Conservation (phyloP, 2,113 vertebrate species). For the Phoxinus phoxinus region DNA sequence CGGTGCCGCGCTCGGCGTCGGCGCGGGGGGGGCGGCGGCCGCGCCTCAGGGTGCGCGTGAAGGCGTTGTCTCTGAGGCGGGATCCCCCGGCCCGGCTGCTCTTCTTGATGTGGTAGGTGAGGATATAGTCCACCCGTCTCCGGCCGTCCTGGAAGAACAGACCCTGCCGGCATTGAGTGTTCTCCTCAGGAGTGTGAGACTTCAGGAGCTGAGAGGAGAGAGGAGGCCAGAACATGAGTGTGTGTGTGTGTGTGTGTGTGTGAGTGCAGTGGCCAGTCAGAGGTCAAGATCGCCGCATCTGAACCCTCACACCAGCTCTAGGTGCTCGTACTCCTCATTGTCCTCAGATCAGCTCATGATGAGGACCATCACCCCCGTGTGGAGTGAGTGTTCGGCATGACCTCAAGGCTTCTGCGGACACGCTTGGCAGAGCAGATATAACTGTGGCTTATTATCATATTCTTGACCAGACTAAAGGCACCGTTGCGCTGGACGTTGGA, state of each 20-base stretch:
- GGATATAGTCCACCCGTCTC: constrained; percentile 91
- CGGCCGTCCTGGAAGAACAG: constrained; percentile 93
- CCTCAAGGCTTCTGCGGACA: not conserved
- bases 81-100: constrained; percentile 66
- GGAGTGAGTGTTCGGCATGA: not conserved
- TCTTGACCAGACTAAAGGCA: not conserved
- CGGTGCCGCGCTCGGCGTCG: constrained; percentile 63
- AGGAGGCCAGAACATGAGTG: not conserved
- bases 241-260: constrained; percentile 43
- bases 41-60: constrained; percentile 67
- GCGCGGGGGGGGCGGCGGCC: constrained; percentile 57
- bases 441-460: not conserved
- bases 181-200: constrained; percentile 85
- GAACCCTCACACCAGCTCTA: not conserved
- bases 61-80: constrained; percentile 73
- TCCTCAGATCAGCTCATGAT: not conserved
- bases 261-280: not conserved
- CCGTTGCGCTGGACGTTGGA: not conserved
- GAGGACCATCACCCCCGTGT: not conserved
- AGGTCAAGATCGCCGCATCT: not conserved
- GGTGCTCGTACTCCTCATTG: not conserved
- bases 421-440: not conserved
- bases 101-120: constrained; percentile 92
- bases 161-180: constrained; percentile 81
- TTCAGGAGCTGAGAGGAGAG: constrained; percentile 81